These are phyloP conservation scores for Cydia strobilella DNA, from an alignment of 1,140 invertebrate genomes.

Conservation along the genomic window DNA sequence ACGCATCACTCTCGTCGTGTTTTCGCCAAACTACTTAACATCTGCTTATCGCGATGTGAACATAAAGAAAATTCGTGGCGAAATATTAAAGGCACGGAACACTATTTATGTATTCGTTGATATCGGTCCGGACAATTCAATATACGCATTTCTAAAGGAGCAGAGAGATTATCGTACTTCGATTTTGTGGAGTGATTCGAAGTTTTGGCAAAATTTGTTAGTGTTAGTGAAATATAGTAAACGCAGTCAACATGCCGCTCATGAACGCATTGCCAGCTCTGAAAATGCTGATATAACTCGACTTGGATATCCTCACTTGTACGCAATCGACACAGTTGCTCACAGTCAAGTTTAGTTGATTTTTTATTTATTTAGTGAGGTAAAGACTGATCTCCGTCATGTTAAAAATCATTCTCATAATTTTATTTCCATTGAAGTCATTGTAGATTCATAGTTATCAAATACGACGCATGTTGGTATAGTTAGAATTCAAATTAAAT, in stretches of 20 bases:
- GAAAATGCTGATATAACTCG: constrained; percentile 48
- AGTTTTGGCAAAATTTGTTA: constrained; percentile 64
- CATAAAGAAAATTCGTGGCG: constrained; percentile 72
- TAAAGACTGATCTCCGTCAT: constrained; percentile 74
- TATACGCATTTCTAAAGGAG: constrained; percentile 70
- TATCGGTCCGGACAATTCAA: constrained; percentile 67
- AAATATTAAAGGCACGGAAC: constrained; percentile 67
- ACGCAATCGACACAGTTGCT: constrained; percentile 55
- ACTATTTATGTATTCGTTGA: constrained; percentile 69
- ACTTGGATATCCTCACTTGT: constrained; percentile 53
- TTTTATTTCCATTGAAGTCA: constrained; percentile 28
- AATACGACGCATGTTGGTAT: constrained; percentile 21
- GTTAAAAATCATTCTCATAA: constrained; percentile 17
- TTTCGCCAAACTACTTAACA: constrained; percentile 70
- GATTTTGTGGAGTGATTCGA: constrained; percentile 61
- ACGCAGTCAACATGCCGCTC: neutral
- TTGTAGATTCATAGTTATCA: constrained; percentile 8
- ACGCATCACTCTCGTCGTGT: constrained; percentile 56
- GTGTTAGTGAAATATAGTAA: constrained; percentile 34
- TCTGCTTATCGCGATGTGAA: constrained; percentile 65
- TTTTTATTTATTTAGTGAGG: constrained; percentile 67
- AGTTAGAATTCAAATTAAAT: constrained; percentile 39
- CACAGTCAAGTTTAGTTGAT: constrained; percentile 69
- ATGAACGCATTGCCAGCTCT: neutral
- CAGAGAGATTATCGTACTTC: constrained; percentile 58